Conservation (phyloP, 2,113 vertebrate genomes). For the Phocoena phocoena region DNA sequence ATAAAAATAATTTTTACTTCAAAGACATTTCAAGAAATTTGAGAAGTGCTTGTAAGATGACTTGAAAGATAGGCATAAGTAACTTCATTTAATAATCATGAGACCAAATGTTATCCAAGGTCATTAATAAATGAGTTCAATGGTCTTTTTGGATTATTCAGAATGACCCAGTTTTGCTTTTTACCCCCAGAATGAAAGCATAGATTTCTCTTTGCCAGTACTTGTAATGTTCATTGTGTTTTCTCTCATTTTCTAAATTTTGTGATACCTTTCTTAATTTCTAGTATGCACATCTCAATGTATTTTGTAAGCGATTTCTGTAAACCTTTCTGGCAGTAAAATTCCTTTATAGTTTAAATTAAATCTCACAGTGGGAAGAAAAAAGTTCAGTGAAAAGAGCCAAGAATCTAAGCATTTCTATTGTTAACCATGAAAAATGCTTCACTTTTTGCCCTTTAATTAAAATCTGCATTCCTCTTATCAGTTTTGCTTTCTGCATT, state of each 20-base stretch:
- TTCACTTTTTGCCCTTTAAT: conserved; percentile 43
- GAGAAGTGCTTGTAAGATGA: background rate
- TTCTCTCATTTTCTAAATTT: background rate
- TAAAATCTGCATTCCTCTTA: conserved; percentile 52
- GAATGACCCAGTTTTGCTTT: background rate
- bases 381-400: conserved; percentile 27
- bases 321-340: background rate
- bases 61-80: background rate
- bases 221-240: background rate
- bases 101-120: background rate
- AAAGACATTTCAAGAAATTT: background rate
- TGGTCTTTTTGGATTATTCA: background rate
- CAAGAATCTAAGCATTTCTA: conserved; percentile 23
- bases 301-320: conserved; percentile 40
- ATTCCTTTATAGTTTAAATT: conserved; percentile 48
- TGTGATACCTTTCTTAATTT: background rate
- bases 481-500: conserved; percentile 3
- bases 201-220: background rate
- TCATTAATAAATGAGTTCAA: background rate
- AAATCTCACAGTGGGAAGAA: conserved; percentile 42
- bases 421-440: conserved; percentile 9
- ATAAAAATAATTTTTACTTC: background rate
- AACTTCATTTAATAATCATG: background rate
- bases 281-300: background rate
- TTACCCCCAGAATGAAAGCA: background rate